Conservation (phyloP, 2,888 invertebrate species). For the Acronicta leporina region DNA sequence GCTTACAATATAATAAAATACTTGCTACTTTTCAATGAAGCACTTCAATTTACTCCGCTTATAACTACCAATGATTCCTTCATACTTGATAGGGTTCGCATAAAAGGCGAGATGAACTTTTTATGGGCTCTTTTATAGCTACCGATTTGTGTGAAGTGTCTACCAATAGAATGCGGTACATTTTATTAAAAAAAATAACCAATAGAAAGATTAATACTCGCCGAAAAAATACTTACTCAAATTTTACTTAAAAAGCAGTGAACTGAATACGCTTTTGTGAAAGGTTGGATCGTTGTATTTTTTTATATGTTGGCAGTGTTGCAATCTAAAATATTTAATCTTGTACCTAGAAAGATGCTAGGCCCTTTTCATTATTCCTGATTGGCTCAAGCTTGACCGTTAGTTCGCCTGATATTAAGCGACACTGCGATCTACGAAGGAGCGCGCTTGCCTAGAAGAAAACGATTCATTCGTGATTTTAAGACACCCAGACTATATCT, state of each 20-base stretch:
- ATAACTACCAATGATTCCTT: slow-evolving; percentile 29
- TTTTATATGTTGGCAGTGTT: neutral
- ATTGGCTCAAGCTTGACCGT: too few relatives aligned
- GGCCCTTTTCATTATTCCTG: too few relatives aligned
- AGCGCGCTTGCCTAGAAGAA: too few relatives aligned
- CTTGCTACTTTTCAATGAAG: slow-evolving; percentile 28
- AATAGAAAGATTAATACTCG: neutral
- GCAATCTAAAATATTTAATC: too few relatives aligned
- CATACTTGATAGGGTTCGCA: slow-evolving; percentile 44
- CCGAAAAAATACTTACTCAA: neutral
- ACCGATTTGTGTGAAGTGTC: slow-evolving; percentile 18
- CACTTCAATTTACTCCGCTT: slow-evolving; percentile 30
- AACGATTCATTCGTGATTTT: too few relatives aligned
- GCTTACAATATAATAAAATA: neutral
- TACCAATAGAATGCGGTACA: neutral
- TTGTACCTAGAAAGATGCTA: too few relatives aligned
- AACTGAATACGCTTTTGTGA: slow-evolving; percentile 21
- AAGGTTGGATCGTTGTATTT: neutral
- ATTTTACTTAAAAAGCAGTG: slow-evolving; percentile 13
- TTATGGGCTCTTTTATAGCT: slow-evolving; percentile 38
- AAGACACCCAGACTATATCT: too few relatives aligned
- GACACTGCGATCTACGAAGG: too few relatives aligned
- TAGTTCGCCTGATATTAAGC: too few relatives aligned
- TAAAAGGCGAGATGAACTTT: slow-evolving; percentile 42
- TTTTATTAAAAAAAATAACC: neutral